Percentiles rank a stretch among this genome's conserved stretches.
These are phyloP conservation scores for Papilio aristodemus DNA, from an alignment of 1,140 invertebrate species.

Conservation along the genomic window DNA sequence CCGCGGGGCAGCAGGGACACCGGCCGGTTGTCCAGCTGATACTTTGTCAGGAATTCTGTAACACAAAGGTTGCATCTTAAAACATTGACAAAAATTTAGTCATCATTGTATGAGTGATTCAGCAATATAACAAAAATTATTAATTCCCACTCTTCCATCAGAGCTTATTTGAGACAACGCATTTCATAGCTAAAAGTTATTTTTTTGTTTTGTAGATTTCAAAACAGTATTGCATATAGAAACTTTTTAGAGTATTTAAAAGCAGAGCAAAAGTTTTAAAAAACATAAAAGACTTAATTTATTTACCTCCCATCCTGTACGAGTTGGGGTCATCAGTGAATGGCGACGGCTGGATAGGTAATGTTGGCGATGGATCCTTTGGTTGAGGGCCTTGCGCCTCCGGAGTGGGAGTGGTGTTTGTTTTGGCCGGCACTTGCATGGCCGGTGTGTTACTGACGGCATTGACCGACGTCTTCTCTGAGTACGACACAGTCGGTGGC, in stretches of 20 bases:
- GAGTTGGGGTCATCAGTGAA: conserved; percentile 82
- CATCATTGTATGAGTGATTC: too few species aligned
- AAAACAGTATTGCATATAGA: too few species aligned
- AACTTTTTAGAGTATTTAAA: too few species aligned
- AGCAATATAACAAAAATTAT: neutral
- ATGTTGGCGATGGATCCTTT: conserved; percentile 52
- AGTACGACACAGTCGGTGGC: conserved; percentile 65
- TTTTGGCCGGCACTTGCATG: conserved; percentile 51
- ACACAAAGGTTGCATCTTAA: conserved; percentile 43
- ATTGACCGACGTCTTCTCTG: conserved; percentile 75
- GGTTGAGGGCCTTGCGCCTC: conserved; percentile 61
- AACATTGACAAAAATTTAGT: neutral
- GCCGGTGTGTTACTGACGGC: conserved; percentile 54
- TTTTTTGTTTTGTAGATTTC: too few species aligned
- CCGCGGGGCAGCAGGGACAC: conserved; percentile 91
- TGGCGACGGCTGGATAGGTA: conserved; percentile 68
- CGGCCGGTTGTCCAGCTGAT: conserved; percentile 87
- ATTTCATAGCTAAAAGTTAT: neutral
- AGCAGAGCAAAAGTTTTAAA: too few species aligned
- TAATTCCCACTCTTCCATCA: neutral
- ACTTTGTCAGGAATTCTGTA: conserved; percentile 86
- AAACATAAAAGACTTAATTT: conserved; percentile 35
- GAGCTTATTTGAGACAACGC: neutral
- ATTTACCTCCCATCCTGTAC: conserved; percentile 85
- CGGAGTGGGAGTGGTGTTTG: conserved; percentile 54